A percentile compares a stretch with the other conserved stretches of the same genome.
Conservation (phyloP, 2,113 vertebrate genomes). For the Neotoma lepida region DNA sequence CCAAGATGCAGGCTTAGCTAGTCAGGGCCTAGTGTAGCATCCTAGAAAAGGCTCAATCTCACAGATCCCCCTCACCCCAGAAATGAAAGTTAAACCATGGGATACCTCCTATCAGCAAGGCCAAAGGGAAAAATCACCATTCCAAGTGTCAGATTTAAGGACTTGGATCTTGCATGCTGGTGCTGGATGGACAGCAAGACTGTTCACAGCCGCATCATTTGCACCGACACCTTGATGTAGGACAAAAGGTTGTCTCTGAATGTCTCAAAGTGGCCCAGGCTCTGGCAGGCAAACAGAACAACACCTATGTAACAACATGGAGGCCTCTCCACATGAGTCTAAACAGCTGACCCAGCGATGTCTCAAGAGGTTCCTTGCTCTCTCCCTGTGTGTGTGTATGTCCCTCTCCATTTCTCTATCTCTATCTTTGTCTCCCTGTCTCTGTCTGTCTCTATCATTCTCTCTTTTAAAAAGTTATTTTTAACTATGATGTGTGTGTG, state of each 20-base stretch:
- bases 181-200: accelerated
- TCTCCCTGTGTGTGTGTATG: not conserved
- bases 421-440: too few species aligned
- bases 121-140: not conserved
- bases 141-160: not conserved
- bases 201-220: not conserved
- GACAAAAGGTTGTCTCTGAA: not conserved
- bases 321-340: accelerated
- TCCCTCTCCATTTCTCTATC: not conserved
- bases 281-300: not conserved
- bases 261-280: not conserved
- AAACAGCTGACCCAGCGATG: too few species aligned
- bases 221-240: not conserved
- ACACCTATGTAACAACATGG: accelerated
- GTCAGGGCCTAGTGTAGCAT: not conserved
- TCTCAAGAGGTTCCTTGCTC: not conserved
- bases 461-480: not conserved
- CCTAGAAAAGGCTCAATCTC: not conserved
- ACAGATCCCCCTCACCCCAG: too few species aligned
- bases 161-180: too few species aligned
- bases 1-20: not conserved
- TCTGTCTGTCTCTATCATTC: not conserved
- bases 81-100: not conserved
- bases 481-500: not conserved
- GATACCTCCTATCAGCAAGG: not conserved